Evolutionary conservation across 92 coral and sea anemone genomes (phyloP), one percentile per base, ranked within the genome.

Genomic region (Phenganax subtilis): DNA sequence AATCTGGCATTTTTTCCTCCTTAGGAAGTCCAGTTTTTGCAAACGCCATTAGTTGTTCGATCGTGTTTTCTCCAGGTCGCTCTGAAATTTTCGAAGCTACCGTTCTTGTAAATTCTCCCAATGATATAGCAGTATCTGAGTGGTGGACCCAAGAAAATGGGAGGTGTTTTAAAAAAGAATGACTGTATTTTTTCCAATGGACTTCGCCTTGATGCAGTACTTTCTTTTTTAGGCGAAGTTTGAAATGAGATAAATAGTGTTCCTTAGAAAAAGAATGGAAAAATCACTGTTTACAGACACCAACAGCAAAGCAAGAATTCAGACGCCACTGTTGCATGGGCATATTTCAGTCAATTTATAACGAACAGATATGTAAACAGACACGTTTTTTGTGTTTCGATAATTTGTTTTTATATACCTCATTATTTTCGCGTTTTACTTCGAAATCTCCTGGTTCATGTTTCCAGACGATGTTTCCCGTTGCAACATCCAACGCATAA

Each of bases 361-460:
- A 4, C 47, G 47, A 37, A 37, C 47, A 37, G 47, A 1, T 37
- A 4, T 37, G 47, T 37, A 37, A 37, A 37, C 4, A 1, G 47
- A 37, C 47, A 37, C 47, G 47, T 4, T 4, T 37, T 37, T 37
- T 37, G 47, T 37, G 47, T 37, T 37, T 37, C 47, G 47, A 4
- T 4, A 37, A 37, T n/a, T n/a, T n/a, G n/a, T 61, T 61, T 10
- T 62, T 12, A 12, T 56, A 15, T 82, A 92, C 98, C 88, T 91
- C 90, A n/a, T 87, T 80, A 14, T 89, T 66, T 3, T 82, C 85
- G 56, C 30, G 80, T 71, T 87, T 85, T 9, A 88, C 76, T 86
- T 90, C 94, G 71, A 92, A 94, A 84, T 94, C 98, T 52, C 96
- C 98, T 31, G 97, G 97, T 68, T 90, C 92, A 12, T 94, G 98